phyloP scores from a whole-genome alignment of 2,888 invertebrate genomes.

The Folsomia candida region DNA sequence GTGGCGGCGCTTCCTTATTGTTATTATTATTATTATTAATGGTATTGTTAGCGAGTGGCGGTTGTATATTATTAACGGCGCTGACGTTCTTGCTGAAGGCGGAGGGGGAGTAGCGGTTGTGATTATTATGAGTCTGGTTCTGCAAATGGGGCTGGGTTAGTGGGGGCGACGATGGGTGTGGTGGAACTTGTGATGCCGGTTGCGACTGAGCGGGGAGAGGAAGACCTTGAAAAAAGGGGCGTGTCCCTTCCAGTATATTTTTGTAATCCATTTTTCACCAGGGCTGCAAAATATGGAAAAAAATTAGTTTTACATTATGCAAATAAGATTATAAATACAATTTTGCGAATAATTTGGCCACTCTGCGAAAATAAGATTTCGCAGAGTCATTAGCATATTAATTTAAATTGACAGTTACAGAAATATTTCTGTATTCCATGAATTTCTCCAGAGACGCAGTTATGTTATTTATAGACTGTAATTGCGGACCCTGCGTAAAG shows the following conservation, averaged over 20 bases:
- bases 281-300: conserved; percentile 16
- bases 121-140: conserved; percentile 10
- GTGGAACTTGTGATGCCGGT: conserved; percentile 34
- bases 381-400: too few relatives aligned
- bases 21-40: background rate
- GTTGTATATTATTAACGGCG: background rate
- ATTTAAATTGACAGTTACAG: too few relatives aligned
- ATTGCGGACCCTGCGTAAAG: too few relatives aligned
- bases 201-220: conserved; percentile 59
- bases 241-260: conserved; percentile 78
- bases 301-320: background rate
- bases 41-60: background rate
- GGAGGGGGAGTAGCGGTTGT: background rate
- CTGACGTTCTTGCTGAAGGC: background rate
- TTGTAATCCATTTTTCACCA: conserved; percentile 57
- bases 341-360: too few relatives aligned
- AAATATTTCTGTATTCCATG: too few relatives aligned
- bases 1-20: background rate
- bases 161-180: conserved; percentile 2
- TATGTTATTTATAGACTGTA: too few relatives aligned
- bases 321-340: too few relatives aligned
- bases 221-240: conserved; percentile 78
- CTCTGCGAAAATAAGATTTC: too few relatives aligned
- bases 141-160: background rate
- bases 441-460: too few relatives aligned